Conservation (phyloP, 2,113 vertebrate species). For the Phalacrocorax aristotelis region DNA sequence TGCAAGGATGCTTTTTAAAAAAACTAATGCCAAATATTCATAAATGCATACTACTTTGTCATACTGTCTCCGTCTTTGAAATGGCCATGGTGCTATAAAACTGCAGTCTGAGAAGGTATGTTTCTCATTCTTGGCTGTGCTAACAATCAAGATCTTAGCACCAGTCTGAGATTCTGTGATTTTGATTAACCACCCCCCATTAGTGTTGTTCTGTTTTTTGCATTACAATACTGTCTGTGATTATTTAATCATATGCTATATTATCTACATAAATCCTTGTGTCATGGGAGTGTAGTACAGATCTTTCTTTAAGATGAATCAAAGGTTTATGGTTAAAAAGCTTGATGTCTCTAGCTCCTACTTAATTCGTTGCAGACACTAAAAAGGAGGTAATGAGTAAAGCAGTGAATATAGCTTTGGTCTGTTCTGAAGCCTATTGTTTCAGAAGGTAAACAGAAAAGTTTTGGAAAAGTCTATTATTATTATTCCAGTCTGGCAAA, state of each 20-base stretch:
- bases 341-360: not conserved
- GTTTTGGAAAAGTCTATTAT: not conserved
- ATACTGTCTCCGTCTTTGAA: not conserved
- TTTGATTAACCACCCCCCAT: not conserved
- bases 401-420: not conserved
- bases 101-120: not conserved
- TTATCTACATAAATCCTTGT: not conserved
- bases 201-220: not conserved
- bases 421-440: not conserved
- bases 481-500: not conserved
- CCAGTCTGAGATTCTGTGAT: not conserved
- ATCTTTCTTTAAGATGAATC: not conserved
- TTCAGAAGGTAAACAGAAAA: not conserved
- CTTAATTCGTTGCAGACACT: not conserved
- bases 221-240: constrained; percentile 23
- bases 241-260: constrained; percentile 21
- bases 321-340: not conserved
- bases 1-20: not conserved
- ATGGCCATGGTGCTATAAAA: not conserved
- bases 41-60: not conserved
- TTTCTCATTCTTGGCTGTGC: not conserved
- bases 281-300: not conserved
- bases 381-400: not conserved
- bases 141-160: not conserved
- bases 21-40: not conserved